These are phyloP conservation scores for Disparrhopalites patrizii DNA, from an alignment of 2,888 invertebrate species.

Conservation along the genomic window DNA sequence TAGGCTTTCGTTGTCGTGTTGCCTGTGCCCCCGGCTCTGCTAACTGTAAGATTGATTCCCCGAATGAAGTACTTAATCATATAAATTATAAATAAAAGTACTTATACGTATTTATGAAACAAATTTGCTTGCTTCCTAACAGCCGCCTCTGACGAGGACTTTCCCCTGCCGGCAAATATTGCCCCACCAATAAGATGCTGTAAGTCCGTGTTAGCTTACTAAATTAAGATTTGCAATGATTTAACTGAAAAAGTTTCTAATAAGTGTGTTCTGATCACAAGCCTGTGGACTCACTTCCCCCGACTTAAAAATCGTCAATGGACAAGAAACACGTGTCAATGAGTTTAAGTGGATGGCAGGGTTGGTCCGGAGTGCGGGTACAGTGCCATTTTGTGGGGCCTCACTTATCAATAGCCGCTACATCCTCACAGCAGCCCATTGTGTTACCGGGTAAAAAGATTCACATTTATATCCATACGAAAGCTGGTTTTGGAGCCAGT, in stretches of 20 bases:
- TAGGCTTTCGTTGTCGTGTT: conserved; percentile 38
- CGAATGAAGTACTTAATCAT: too few species aligned
- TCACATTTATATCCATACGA: background rate
- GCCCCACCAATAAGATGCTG: conserved; percentile 22
- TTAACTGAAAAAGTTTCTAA: background rate
- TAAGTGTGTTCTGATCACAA: conserved; percentile 3
- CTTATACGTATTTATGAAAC: too few species aligned
- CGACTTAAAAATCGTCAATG: conserved; percentile 35
- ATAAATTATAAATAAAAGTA: too few species aligned
- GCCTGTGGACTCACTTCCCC: conserved; percentile 37
- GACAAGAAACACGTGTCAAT: conserved; percentile 30
- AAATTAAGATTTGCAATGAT: background rate
- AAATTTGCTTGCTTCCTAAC: too few species aligned
- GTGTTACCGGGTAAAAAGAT: conserved; percentile 28
- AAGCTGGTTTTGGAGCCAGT: background rate
- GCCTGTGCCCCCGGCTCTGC: conserved; percentile 29
- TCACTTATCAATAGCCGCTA: conserved; percentile 50
- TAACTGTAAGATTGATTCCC: too few species aligned
- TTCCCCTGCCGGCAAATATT: conserved; percentile 4
- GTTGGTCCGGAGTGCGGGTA: conserved; percentile 36
- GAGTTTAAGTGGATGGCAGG: conserved; percentile 45
- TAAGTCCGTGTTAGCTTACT: conserved; percentile 1
- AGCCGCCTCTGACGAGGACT: too few species aligned
- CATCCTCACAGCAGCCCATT: conserved; percentile 43
- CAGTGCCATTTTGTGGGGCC: conserved; percentile 51